phyloP scores from a whole-genome alignment of 2,888 invertebrate genomes.

The Mimas tiliae region DNA sequence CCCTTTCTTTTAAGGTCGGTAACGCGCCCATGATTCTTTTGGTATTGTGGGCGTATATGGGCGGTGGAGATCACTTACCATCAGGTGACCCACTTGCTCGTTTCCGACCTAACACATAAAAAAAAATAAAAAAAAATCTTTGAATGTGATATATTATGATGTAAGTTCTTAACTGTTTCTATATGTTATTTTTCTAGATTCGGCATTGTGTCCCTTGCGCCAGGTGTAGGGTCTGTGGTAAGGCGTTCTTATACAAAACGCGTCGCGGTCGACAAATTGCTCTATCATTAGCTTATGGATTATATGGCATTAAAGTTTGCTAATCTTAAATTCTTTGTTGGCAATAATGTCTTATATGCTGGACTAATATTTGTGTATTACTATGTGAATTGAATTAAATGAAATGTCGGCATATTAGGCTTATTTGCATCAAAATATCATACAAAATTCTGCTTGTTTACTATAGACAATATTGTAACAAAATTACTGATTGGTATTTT shows the following conservation, averaged over 20 bases:
- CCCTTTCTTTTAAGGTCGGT: no score
- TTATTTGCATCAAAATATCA: neutral
- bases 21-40: no score
- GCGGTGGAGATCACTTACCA: no score
- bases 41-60: no score
- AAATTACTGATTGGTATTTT: neutral
- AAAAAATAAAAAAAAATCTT: no score
- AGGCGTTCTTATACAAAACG: slow-evolving; percentile 57
- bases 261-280: slow-evolving; percentile 50
- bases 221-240: neutral
- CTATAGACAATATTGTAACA: neutral
- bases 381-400: no score
- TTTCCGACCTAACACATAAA: no score
- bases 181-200: neutral
- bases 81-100: no score
- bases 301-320: slow-evolving; percentile 54
- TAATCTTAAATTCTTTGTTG: slow-evolving; percentile 42
- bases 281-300: slow-evolving; percentile 51
- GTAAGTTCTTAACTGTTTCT: no score
- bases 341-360: neutral
- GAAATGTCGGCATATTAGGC: no score
- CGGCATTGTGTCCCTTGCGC: neutral
- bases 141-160: no score
- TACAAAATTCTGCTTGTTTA: neutral
- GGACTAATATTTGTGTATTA: no score